Percentiles rank a stretch among this genome's conserved stretches.
These are phyloP conservation scores for Peromyscus aztecus DNA, from an alignment of 2,797 vertebrate genomes.

Conservation along the genomic window DNA sequence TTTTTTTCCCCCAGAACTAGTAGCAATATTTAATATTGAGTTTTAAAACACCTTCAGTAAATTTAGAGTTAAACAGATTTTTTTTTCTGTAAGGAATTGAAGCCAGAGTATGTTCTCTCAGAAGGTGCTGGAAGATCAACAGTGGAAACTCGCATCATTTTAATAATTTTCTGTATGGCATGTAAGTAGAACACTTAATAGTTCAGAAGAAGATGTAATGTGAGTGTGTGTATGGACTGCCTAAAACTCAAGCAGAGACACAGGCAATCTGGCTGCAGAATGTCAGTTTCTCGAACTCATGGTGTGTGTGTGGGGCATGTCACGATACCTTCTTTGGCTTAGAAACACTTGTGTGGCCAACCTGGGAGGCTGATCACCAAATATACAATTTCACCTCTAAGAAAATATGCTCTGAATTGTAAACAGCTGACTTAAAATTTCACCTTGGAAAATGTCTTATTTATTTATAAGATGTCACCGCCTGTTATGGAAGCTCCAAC, in stretches of 20 bases:
- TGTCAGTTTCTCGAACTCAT: not conserved
- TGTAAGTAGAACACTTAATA: not conserved
- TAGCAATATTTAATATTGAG: slow-evolving; percentile 4
- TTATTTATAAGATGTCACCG: slow-evolving; percentile 34
- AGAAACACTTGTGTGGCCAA: slow-evolving; percentile 30
- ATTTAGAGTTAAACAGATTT: not conserved
- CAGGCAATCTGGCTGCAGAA: not conserved
- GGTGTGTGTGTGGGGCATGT: not conserved
- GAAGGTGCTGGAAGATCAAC: not conserved
- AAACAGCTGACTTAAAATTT: slow-evolving; percentile 30
- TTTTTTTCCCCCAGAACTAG: not conserved
- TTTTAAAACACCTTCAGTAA: not conserved
- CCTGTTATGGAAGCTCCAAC: not conserved
- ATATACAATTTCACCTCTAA: slow-evolving; percentile 46
- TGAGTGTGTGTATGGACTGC: not conserved
- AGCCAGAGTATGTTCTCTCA: not conserved
- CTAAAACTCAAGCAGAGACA: not conserved
- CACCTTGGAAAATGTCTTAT: slow-evolving; percentile 2
- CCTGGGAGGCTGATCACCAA: slow-evolving; percentile 20
- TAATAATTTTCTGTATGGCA: not conserved
- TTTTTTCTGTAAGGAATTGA: slow-evolving; percentile 2
- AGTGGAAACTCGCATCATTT: not conserved
- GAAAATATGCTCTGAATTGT: slow-evolving; percentile 70
- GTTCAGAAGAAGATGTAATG: not conserved
- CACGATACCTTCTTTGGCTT: not conserved